Percentiles rank a stretch among this genome's conserved stretches.
Evolutionary conservation across 2,797 vertebrate genomes (phyloP).

Genomic region (Selene dorsalis): DNA sequence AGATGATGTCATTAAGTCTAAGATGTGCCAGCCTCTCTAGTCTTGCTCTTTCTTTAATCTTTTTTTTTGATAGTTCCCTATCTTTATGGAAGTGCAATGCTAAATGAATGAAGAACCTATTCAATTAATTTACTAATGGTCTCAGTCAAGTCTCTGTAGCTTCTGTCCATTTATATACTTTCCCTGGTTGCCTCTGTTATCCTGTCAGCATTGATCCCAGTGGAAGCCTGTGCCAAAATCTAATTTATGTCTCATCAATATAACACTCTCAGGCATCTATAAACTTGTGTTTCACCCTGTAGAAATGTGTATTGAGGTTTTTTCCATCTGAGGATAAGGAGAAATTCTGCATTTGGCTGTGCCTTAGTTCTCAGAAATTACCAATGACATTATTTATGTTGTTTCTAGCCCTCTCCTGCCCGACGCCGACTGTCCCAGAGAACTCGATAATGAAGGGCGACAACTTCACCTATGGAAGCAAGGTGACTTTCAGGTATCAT

Average conservation of each 20-base stretch:
- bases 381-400: constrained; percentile 27
- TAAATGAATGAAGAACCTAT: not conserved
- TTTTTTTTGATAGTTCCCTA: too few relatives aligned
- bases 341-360: not conserved
- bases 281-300: not conserved
- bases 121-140: constrained; percentile 1
- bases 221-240: not conserved
- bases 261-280: not conserved
- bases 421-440: constrained; percentile 85
- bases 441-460: constrained; percentile 88
- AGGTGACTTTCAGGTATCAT: constrained; percentile 94
- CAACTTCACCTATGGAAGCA: constrained; percentile 93
- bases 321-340: not conserved
- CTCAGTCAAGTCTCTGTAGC: constrained; percentile 8
- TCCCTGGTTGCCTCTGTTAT: not conserved
- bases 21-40: not conserved
- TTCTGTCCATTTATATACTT: constrained; percentile 14
- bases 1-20: not conserved
- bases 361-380: not conserved
- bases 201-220: not conserved
- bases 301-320: not conserved
- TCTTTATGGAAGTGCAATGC: not conserved
- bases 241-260: constrained; percentile 8
- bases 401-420: constrained; percentile 90
- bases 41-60: not conserved